phyloP scores from a whole-genome alignment of 1,140 invertebrate genomes.

The Oryzaephilus surinamensis region DNA sequence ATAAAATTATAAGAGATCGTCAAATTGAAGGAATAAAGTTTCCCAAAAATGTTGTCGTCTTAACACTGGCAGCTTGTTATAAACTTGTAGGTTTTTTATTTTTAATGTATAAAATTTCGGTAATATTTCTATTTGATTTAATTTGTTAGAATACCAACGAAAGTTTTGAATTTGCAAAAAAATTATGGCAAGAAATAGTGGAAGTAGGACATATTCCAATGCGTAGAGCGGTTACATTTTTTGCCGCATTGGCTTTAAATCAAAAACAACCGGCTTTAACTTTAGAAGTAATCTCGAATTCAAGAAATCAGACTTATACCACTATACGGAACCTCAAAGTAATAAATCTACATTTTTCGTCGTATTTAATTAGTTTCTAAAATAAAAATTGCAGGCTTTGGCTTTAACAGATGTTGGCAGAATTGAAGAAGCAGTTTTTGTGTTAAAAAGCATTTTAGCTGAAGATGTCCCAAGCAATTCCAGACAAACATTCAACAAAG shows the following conservation, averaged over 20 bases:
- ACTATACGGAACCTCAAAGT: conserved; percentile 59
- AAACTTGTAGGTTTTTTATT: conserved; percentile 67
- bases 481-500: conserved; percentile 43
- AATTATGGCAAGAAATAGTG: conserved; percentile 47
- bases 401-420: conserved; percentile 49
- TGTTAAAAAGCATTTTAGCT: conserved; percentile 47
- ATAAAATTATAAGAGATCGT: conserved; percentile 46
- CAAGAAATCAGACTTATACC: conserved; percentile 48
- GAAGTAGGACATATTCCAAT: conserved; percentile 43
- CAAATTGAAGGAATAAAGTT: conserved; percentile 48
- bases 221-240: conserved; percentile 48
- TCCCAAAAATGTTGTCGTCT: conserved; percentile 53
- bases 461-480: conserved; percentile 39
- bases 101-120: conserved; percentile 6
- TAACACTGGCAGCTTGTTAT: conserved; percentile 60
- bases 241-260: conserved; percentile 54
- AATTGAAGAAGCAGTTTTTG: conserved; percentile 51
- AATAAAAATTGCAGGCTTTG: conserved; percentile 37
- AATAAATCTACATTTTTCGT: conserved; percentile 5
- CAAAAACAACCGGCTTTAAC: conserved; percentile 54
- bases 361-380: background rate
- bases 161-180: conserved; percentile 51
- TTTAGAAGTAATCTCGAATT: conserved; percentile 49
- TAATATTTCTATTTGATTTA: background rate
- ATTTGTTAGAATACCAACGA: conserved; percentile 57